Conservation (phyloP, 2,888 invertebrate species). For the Lasioglossum figueresi region DNA sequence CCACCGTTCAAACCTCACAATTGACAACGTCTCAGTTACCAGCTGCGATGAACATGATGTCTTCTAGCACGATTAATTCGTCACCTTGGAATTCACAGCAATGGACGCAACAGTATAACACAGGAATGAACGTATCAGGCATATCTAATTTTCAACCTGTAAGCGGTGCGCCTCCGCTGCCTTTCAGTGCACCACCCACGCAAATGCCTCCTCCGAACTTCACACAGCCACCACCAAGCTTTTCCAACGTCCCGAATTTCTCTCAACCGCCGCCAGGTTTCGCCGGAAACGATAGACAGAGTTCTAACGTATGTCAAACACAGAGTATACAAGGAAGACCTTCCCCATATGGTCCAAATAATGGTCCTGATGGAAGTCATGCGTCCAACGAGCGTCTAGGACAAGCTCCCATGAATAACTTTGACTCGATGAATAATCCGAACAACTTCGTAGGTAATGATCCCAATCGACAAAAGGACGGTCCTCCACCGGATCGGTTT, state of each 20-base stretch:
- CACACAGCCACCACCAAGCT: constrained; percentile 72
- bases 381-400: constrained; percentile 56
- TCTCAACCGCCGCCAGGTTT: constrained; percentile 74
- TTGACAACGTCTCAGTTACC: constrained; percentile 31
- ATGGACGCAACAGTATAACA: constrained; percentile 79
- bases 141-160: constrained; percentile 63
- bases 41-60: constrained; percentile 54
- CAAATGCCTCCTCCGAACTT: constrained; percentile 71
- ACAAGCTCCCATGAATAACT: constrained; percentile 34
- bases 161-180: constrained; percentile 60
- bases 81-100: constrained; percentile 79
- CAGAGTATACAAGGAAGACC: constrained; percentile 52
- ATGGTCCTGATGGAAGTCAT: constrained; percentile 50
- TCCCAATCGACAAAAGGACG: constrained; percentile 37
- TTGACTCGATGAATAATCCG: constrained; percentile 15
- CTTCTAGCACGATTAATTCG: constrained; percentile 75
- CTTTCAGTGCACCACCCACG: constrained; percentile 45
- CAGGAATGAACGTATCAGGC: constrained; percentile 69
- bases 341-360: constrained; percentile 40
- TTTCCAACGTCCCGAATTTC: constrained; percentile 68
- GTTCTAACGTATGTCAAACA: constrained; percentile 29
- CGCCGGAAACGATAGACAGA: constrained; percentile 47
- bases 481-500: constrained; percentile 45
- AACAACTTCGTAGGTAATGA: constrained; percentile 44
- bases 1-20: constrained; percentile 47